Evolutionary conservation across 2,888 invertebrate genomes (phyloP), one percentile per base, ranked within the genome.

Genomic region (Rhaphigaster nebulosa): DNA sequence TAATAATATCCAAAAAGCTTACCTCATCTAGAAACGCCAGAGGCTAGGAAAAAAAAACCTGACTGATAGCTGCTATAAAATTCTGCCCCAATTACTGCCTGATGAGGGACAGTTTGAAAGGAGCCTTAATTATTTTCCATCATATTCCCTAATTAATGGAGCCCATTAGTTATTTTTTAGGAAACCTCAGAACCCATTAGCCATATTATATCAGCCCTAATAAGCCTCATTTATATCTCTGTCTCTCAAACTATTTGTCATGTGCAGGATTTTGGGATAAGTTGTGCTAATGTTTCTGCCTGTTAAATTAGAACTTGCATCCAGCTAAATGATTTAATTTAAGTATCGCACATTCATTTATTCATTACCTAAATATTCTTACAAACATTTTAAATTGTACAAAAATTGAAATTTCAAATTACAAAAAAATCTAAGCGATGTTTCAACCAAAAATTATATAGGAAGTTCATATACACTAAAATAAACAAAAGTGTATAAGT

Each of bases 51-150:
- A 76, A n/a, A 80, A 80, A 41, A 34, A 20, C 18, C 41, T 80
- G 80, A 80, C 80, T 80, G 80, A 80, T 80, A 80, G 80, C 80
- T 80, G 80, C 41, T 80, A 80, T 80, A 80, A 80, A 80, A 80
- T 80, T 80, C 80, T 41, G 80, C 80, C 80, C 80, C 80, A 80
- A 80, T 80, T 80, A 80, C 41, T 41, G 41, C 41, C 80, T 80
- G 80, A 80, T 26, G 80, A 41, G 80, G 65, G 80, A 80, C 80
- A 80, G 41, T 80, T 80, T 80, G 80, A 80, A 80, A 80, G 41
- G 80, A 38, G 41, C 80, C 80, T 45, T 80, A 80, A 80, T 80
- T 80, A 80, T 80, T 80, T 80, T 45, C 80, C 80, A 80, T 80
- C 41, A 45, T 80, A 80, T 80, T 29, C 41, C 4, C 26, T 41